Conservation (phyloP, 2,113 vertebrate species). For the Pachyramphus minor region DNA sequence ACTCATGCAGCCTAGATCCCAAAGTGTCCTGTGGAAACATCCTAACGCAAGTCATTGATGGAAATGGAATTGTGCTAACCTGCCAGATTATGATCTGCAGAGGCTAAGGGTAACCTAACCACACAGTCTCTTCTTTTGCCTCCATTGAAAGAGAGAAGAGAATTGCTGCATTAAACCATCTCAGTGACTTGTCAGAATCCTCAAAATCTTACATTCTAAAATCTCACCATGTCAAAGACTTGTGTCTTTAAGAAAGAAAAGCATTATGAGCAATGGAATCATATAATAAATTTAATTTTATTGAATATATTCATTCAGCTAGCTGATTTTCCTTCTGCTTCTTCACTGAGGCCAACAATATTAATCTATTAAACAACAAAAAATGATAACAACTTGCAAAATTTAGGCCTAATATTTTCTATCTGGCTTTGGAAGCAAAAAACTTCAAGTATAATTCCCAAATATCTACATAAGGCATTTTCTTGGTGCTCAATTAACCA, state of each 20-base stretch:
- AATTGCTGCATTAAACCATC: background rate
- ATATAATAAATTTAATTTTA: background rate
- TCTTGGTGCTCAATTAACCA: background rate
- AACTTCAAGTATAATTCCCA: background rate
- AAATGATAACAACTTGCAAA: background rate
- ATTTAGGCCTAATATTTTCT: background rate
- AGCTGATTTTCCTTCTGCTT: background rate
- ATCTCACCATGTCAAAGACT: background rate
- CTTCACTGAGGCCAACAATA: background rate
- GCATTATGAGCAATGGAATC: background rate
- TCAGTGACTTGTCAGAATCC: background rate
- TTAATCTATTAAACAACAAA: background rate
- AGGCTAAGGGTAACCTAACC: background rate
- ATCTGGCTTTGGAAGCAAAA: background rate
- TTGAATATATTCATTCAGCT: background rate
- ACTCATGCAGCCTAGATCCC: background rate
- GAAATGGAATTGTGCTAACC: background rate
- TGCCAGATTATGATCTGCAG: background rate
- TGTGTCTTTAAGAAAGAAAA: background rate
- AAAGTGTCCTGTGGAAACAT: background rate
- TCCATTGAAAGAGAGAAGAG: background rate
- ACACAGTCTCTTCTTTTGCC: background rate
- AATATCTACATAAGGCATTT: background rate
- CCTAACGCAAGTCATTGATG: background rate
- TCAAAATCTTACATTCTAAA: background rate